Evolutionary conservation across 2,888 invertebrate species (phyloP), one percentile per base, ranked within the genome.

Genomic region (Phlogophora meticulosa): DNA sequence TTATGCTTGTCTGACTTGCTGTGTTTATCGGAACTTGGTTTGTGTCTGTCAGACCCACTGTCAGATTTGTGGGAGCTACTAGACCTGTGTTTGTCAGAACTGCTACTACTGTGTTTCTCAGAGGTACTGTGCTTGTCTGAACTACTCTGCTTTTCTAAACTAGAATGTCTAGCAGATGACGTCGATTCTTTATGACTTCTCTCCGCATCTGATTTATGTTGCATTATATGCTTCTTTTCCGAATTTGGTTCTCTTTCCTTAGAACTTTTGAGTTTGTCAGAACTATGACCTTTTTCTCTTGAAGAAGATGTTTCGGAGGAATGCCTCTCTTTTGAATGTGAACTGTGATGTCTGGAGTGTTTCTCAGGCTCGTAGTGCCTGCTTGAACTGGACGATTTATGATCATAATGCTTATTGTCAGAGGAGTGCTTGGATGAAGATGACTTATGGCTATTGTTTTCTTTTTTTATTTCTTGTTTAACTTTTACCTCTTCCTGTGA

Each of bases 401-500:
- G 79, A 60, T 86, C 86, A 59, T 70, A 75, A 71, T 88, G 81
- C 57, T 84, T 86, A 77, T 76, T 86, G 53, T 87, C 81, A 67
- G 84, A 85, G 51, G 86, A 84, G 36, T 73, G 88, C 78, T 88
- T 92, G 43, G 86, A 83, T 59, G 89, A 85, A 43, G 85, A 81
- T 63, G 87, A 87, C 61, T 82, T 89, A 66, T 89, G 81, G 67
- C 85, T 82, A n/a, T 88, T 87, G 17, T 77, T 86, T 85, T 92
- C 92, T 76, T 78, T 84, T 81, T 90, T 92, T 34, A 90, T 83
- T 87, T 90, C 88, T 64, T 81, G 84, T 78, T 90, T 90, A 2
- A 85, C 69, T 76, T 88, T 89, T 34, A 78, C 82, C 24, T 92
- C 87, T 81, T 93, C 93, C 11, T 87, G 88, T 42, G 93, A 91